Base-by-base conservation (phyloP, 2,113 vertebrate genomes). In the Dolichallabes microphthalmus region DNA sequence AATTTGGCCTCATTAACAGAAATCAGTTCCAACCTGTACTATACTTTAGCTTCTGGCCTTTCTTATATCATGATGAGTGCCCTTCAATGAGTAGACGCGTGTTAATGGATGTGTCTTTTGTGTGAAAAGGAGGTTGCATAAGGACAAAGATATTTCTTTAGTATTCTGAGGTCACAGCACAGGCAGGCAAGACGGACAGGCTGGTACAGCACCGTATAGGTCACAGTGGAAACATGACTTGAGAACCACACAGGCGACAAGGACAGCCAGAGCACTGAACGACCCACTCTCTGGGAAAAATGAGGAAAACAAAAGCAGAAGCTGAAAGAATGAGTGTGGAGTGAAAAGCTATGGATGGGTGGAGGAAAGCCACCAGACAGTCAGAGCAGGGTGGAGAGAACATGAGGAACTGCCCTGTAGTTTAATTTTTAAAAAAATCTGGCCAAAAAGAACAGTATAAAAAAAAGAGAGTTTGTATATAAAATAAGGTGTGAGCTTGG, bases 291-390 rank as follows among this genome's bases (percentile, higher is more conserved):
- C 84, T 80, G 90, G 88, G 13, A 73, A 88, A 85, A 81, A 85
- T 87, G 88, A 92, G 92, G 90, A 94, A 94, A 92, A 82, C 89
- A 88, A 84, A 61, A 5, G 82, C 84, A 86, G 60, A 86, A 86
- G 88, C 91, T 90, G 88, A 92, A 93, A 94, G 92, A 94, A 94
- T 93, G 89, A 94, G 93, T 91, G 93, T 82, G 58, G 93, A 94
- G 93, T 93, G 94, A 94, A 90, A 89, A 84, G 90, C 79, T 69
- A 89, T 80, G 84, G 64, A 84, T 89, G 91, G 89, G 89, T 85
- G 87, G 83, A 84, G 87, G 39, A 60, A 58, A 60, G 80, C 52
- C 35, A 82, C 27, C 14, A 45, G 55, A 80, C 63, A 32, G 76
- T 53, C 53, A 73, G 71, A 82, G 11, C 64, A 52, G 78, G 88